A percentile compares a stretch with the other conserved stretches of the same genome.
These are phyloP conservation scores for Peromyscus aztecus DNA, from an alignment of 2,797 vertebrate species.

Conservation along the genomic window DNA sequence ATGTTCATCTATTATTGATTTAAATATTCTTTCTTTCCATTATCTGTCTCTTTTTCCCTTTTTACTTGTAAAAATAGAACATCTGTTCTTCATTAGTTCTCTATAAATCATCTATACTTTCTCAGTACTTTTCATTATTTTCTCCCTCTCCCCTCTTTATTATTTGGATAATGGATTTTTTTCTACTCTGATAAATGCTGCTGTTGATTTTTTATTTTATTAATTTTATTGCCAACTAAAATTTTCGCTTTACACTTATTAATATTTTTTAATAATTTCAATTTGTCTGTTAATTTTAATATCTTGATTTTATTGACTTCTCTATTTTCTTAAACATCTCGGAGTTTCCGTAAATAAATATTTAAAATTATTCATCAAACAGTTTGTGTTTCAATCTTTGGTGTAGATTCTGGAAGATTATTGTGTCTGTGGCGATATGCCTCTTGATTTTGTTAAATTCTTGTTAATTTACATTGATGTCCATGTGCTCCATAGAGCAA, in stretches of 20 bases:
- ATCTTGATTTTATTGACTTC: not conserved
- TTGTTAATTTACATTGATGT: not conserved
- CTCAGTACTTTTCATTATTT: not conserved
- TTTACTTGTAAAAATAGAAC: not conserved
- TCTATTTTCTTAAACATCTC: not conserved
- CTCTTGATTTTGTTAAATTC: not conserved
- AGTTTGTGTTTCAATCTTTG: not conserved
- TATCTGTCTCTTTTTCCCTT: not conserved
- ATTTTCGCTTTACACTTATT: not conserved
- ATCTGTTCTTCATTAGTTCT: not conserved
- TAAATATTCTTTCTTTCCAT: not conserved
- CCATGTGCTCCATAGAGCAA: not conserved
- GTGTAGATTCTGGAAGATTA: not conserved
- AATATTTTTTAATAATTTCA: not conserved
- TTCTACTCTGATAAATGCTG: not conserved
- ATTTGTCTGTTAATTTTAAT: not conserved
- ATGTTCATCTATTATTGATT: not conserved
- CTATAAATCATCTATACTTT: not conserved
- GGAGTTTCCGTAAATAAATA: not conserved
- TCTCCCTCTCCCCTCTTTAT: not conserved
- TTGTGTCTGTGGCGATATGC: not conserved
- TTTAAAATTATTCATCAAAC: conserved; percentile 3
- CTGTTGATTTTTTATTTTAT: not conserved
- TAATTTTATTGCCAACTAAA: not conserved
- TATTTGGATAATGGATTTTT: not conserved